Evolutionary conservation across 1,140 invertebrate genomes (phyloP).

Genomic region (Pseudomyrmex pallidus): DNA sequence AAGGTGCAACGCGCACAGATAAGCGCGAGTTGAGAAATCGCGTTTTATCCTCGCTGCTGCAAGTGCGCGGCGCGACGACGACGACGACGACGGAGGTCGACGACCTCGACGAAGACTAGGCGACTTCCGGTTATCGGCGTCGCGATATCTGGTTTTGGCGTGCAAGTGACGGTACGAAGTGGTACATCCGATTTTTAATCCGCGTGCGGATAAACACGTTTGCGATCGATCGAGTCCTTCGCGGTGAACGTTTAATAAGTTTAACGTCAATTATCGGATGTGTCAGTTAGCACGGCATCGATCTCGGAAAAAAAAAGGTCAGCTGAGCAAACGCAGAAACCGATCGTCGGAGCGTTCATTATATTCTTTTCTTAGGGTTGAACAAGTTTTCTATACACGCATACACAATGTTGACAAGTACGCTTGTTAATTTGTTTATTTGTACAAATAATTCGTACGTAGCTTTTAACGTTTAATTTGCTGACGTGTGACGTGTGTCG

Average conservation of each 20-base stretch:
- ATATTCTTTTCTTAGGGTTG: conserved; percentile 10
- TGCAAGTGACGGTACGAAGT: not conserved
- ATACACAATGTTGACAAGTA: conserved; percentile 19
- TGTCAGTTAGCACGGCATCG: conserved; percentile 47
- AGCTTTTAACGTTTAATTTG: conserved; percentile 49
- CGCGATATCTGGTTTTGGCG: conserved; percentile 24
- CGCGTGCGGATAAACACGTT: not conserved
- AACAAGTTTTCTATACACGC: not conserved
- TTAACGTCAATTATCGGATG: conserved; percentile 33
- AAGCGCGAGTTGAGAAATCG: conserved; percentile 39
- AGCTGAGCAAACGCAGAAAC: not conserved
- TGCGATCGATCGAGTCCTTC: conserved; percentile 20
- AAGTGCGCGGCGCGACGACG: not conserved
- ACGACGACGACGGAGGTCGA: conserved; percentile 19
- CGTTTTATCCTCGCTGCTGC: conserved; percentile 11
- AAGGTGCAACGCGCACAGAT: not conserved
- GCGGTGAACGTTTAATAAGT: not conserved
- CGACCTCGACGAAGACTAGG: conserved; percentile 59
- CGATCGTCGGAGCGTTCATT: not conserved
- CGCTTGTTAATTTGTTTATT: conserved; percentile 46
- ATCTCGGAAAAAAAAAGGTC: conserved; percentile 1
- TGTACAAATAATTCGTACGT: conserved; percentile 50
- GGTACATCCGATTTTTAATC: not conserved
- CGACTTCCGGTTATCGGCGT: conserved; percentile 66
- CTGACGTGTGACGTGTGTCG: conserved; percentile 24